Percentiles rank a stretch among this genome's conserved stretches.
These are phyloP conservation scores for Mus spicilegus DNA, from an alignment of 2,113 vertebrate genomes.

Conservation along the genomic window DNA sequence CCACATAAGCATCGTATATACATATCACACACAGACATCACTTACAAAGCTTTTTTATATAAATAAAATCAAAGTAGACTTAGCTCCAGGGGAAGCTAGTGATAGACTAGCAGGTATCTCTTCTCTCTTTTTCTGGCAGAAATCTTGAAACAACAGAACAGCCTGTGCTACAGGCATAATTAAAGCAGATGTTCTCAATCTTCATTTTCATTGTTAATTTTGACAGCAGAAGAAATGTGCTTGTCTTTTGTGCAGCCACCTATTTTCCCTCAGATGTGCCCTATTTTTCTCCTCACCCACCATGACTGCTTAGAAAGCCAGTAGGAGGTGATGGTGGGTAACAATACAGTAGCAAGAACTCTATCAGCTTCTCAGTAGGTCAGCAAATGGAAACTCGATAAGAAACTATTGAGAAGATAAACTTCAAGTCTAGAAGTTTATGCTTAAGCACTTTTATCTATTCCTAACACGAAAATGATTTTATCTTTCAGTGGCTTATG, in stretches of 20 bases:
- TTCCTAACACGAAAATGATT: neutral
- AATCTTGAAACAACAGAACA: slow-evolving; percentile 74
- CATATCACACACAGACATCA: neutral
- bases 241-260: slow-evolving; percentile 66
- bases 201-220: slow-evolving; percentile 76
- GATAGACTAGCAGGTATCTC: slow-evolving; percentile 42
- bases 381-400: neutral
- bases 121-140: neutral
- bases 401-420: neutral
- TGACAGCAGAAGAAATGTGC: slow-evolving; percentile 74
- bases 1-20: neutral
- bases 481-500: neutral
- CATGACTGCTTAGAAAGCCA: slow-evolving; percentile 42
- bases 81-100: neutral
- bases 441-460: neutral
- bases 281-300: slow-evolving; percentile 64
- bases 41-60: neutral
- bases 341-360: neutral
- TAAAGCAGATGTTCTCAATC: slow-evolving; percentile 77
- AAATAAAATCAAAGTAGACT: slow-evolving; percentile 46
- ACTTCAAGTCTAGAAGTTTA: neutral
- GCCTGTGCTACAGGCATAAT: slow-evolving; percentile 71
- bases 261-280: slow-evolving; percentile 65
- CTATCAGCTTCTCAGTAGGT: neutral
- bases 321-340: neutral